A percentile compares a stretch with the other conserved stretches of the same genome.
These are phyloP conservation scores for Clupea harengus DNA, from an alignment of 2,113 vertebrate species.

Conservation along the genomic window DNA sequence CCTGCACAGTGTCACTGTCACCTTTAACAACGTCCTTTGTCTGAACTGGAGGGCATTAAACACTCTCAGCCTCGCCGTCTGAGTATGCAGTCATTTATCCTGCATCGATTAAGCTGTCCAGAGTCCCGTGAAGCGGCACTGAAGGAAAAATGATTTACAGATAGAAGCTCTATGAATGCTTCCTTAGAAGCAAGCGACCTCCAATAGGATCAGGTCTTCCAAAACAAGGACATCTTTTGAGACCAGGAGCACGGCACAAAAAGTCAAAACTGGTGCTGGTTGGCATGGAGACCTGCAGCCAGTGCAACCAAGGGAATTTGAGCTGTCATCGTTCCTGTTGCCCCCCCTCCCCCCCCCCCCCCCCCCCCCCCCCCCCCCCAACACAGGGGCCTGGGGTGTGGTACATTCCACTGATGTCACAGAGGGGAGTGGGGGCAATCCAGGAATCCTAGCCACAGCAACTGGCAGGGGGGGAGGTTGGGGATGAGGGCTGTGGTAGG, in stretches of 20 bases:
- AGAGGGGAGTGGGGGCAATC: slow-evolving; percentile 6
- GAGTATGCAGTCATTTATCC: neutral
- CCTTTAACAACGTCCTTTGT: neutral
- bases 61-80: neutral
- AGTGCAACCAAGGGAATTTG: neutral
- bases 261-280: neutral
- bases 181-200: neutral
- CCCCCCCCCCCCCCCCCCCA: neutral
- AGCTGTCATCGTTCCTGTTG: neutral
- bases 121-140: neutral
- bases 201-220: neutral
- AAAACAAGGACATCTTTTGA: too few relatives aligned
- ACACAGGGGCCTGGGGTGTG: neutral
- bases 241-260: neutral
- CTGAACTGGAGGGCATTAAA: neutral
- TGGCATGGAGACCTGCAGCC: neutral
- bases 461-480: neutral
- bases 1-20: neutral
- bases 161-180: neutral
- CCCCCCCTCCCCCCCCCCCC: neutral
- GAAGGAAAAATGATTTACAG: neutral
- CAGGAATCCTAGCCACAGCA: neutral
- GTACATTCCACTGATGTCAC: slow-evolving; percentile 8
- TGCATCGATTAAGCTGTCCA: neutral
- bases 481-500: neutral